Conservation (phyloP, 2,797 vertebrate genomes). For the Enteromius afrohamiltoni region DNA sequence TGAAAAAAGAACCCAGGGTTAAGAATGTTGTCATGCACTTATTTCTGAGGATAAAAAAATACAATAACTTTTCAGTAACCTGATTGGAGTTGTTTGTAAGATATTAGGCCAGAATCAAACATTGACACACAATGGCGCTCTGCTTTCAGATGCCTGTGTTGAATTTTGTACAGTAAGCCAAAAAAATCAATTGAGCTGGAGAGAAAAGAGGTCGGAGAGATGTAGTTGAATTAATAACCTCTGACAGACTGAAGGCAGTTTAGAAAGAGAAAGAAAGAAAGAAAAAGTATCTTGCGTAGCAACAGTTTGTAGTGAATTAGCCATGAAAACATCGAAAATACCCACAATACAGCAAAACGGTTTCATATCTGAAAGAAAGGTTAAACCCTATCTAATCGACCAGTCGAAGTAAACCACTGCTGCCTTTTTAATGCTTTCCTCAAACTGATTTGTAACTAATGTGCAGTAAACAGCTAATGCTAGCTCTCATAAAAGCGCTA, state of each 20-base stretch:
- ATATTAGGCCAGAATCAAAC: conserved; percentile 12
- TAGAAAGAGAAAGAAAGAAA: conserved; percentile 1
- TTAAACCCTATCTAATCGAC: background rate
- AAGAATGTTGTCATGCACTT: background rate
- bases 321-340: conserved; percentile 30
- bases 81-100: background rate
- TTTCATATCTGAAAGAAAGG: background rate
- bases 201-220: background rate
- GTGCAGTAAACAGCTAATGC: background rate
- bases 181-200: conserved; percentile 4
- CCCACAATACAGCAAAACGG: background rate
- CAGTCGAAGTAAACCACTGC: background rate
- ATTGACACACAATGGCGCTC: background rate
- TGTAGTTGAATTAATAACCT: conserved; percentile 63
- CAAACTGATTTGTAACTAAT: background rate
- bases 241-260: conserved; percentile 58
- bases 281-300: conserved; percentile 11
- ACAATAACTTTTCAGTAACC: background rate
- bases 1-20: background rate
- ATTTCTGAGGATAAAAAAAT: background rate
- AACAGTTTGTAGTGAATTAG: conserved; percentile 15
- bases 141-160: background rate
- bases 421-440: background rate
- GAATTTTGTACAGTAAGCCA: background rate
- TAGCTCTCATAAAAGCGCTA: background rate